Base-by-base conservation (phyloP, 2,888 invertebrate genomes). In the Argyresthia albistria region DNA sequence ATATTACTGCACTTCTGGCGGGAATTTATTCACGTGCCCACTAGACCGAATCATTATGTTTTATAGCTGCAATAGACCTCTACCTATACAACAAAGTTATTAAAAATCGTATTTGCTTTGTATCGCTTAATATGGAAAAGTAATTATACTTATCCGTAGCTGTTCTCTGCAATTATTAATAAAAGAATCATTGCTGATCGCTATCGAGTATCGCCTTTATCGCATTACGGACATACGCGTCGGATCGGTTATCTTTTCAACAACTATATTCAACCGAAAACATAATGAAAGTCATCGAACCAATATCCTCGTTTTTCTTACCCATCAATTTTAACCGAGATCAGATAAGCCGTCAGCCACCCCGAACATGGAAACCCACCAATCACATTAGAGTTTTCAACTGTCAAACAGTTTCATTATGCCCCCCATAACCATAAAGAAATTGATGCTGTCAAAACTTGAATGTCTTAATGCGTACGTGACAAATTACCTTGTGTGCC, bases 391-490 rank as follows among this genome's bases (percentile, higher is more conserved):
- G 76, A 69, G 60, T 60, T 64, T 64, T 60, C 66, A 61, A 60
- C 66, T 61, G 66, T 66, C 62, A 65, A 49, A 63, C 55, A 58
- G 59, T 58, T 70, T 73, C 68, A 78, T 73, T 73, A 73, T 60
- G 58, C 55, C 54, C 56, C 56, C 65, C 61, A 65, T 66, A 69
- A 69, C 66, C 62, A 64, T 67, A 65, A 66, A 62, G 60, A 67
- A 64, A 69, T 66, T 62, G 60, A 59, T 59, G 55, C 58, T 59
- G 66, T 64, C 65, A 64, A 67, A 68, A 63, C 57, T 64, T 73
- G 48, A 69, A 82, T 74, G 76, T 77, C 80, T 81, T 72, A 68
- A 81, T 80, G 63, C 65, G 65, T 64, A 62, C 58, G 50, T 50
- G 56, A 57, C 60, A 65, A 64, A 70, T 66, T 66, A 67, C 59